These are phyloP conservation scores for Bos javanicus DNA, from an alignment of 2,113 vertebrate species.

Conservation along the genomic window DNA sequence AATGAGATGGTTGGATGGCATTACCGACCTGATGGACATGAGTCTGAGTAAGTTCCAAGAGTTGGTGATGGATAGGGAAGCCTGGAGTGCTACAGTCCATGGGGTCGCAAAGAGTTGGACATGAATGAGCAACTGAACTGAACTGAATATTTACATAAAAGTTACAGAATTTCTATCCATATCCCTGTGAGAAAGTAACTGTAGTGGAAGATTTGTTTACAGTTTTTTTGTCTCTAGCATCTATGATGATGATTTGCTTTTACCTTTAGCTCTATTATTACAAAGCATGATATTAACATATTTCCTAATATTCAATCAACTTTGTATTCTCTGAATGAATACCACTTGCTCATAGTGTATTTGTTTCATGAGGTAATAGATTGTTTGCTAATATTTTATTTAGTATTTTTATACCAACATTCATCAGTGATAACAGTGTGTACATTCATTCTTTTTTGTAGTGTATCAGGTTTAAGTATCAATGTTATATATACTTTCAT, in stretches of 20 bases:
- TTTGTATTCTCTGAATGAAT: not conserved
- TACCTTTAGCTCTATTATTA: not conserved
- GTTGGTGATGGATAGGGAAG: not conserved
- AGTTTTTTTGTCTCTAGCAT: not conserved
- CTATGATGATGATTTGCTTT: not conserved
- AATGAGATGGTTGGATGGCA: not conserved
- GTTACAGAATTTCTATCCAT: not conserved
- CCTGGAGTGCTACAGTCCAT: not conserved
- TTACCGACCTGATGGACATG: not conserved
- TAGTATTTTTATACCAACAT: not conserved
- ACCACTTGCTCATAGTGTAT: not conserved
- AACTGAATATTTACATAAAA: not conserved
- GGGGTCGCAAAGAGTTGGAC: not conserved
- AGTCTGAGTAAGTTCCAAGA: not conserved
- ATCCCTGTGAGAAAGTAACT: not conserved
- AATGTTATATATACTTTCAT: not conserved
- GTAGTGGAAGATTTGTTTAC: not conserved
- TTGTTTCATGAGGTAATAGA: not conserved
- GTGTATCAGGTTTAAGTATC: not conserved
- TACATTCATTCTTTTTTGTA: not conserved
- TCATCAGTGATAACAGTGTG: not conserved
- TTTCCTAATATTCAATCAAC: constrained; percentile 5
- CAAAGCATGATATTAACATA: not conserved
- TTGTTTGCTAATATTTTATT: not conserved
- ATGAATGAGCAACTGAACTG: not conserved